Evolutionary conservation across 2,113 vertebrate genomes (phyloP).

Genomic region (Bambusicola thoracicus): DNA sequence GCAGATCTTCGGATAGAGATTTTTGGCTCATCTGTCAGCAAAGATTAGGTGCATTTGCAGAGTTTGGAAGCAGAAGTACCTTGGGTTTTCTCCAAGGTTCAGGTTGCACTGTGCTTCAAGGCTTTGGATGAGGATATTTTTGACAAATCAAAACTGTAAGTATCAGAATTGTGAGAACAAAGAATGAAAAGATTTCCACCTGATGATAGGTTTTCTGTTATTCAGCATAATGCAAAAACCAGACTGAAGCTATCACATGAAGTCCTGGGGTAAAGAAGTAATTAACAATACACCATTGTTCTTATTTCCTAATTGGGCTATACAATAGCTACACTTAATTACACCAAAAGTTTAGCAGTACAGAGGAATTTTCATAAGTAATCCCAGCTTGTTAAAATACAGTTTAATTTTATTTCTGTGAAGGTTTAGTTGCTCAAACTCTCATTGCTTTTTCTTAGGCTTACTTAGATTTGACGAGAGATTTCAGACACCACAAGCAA

Average conservation of each 20-base stretch:
- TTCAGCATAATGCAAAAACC: not conserved
- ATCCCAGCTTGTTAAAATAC: not conserved
- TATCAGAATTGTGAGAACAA: not conserved
- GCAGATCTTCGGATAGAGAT: not conserved
- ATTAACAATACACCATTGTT: not conserved
- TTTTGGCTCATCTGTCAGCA: not conserved
- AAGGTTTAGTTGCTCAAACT: not conserved
- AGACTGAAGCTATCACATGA: not conserved
- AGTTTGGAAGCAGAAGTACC: not conserved
- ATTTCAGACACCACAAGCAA: not conserved
- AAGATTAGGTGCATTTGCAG: conserved; percentile 22
- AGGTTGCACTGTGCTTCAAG: not conserved
- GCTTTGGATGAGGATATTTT: not conserved
- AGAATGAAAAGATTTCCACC: not conserved
- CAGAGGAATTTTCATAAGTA: not conserved
- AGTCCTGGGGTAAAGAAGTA: not conserved
- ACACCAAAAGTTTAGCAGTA: not conserved
- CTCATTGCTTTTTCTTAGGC: not conserved
- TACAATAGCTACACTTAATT: not conserved
- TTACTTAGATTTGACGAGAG: not conserved
- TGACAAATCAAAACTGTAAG: not conserved
- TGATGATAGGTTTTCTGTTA: not conserved
- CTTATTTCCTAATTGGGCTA: not conserved
- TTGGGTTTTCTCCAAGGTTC: not conserved
- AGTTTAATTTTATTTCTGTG: not conserved